A percentile compares a stretch with the other conserved stretches of the same genome.
Evolutionary conservation across 2,888 invertebrate species (phyloP).

Genomic region (Anarsia innoxiella): DNA sequence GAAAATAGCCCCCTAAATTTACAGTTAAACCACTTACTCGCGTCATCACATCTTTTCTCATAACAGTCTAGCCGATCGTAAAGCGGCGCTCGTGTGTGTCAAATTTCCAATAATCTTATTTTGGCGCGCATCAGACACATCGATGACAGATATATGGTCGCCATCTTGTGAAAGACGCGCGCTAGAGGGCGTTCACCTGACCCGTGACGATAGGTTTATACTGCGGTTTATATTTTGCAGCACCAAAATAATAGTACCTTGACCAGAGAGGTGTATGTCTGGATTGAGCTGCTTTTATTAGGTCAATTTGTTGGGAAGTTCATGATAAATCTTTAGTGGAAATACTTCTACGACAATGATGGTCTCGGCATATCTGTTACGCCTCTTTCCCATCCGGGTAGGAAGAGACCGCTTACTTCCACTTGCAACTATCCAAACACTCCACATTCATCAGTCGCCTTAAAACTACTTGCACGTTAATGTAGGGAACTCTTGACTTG

Average conservation of each 20-base stretch:
- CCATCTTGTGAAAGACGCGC: constrained; percentile 59
- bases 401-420: too few species aligned
- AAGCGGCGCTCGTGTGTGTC: constrained; percentile 62
- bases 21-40: constrained; percentile 54
- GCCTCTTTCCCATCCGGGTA: too few species aligned
- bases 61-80: constrained; percentile 57
- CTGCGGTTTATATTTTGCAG: constrained; percentile 51
- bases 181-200: constrained; percentile 69
- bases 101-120: constrained; percentile 73
- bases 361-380: too few species aligned
- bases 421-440: too few species aligned
- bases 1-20: constrained; percentile 47
- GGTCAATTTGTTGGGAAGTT: too few species aligned
- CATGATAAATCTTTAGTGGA: too few species aligned
- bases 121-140: constrained; percentile 70
- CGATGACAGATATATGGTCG: constrained; percentile 68
- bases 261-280: constrained; percentile 32
- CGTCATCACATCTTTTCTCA: constrained; percentile 55
- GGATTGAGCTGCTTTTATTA: too few species aligned
- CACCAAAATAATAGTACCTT: constrained; percentile 64
- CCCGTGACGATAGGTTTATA: constrained; percentile 63
- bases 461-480: too few species aligned
- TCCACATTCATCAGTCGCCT: too few species aligned
- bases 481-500: too few species aligned
- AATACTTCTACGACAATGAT: too few species aligned